Evolutionary conservation across 2,888 invertebrate genomes (phyloP).

Genomic region (Cephus pulcher): DNA sequence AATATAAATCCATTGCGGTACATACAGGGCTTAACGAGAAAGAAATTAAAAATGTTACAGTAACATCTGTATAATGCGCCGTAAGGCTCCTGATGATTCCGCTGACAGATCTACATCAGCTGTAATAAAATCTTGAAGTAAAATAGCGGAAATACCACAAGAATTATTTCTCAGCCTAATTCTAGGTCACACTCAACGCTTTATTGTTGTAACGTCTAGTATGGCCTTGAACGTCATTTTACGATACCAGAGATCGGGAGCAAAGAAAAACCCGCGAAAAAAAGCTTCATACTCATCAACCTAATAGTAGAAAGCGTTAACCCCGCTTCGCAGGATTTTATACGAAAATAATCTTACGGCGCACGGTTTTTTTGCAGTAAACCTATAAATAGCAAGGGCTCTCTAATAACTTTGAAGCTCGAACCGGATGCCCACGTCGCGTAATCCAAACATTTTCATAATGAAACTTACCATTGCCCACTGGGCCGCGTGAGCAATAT

Average conservation of each 20-base stretch:
- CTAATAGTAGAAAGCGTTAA: background rate
- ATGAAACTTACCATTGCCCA: conserved; percentile 35
- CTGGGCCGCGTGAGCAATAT: conserved; percentile 21
- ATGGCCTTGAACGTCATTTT: background rate
- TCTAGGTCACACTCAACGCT: background rate
- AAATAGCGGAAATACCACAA: background rate
- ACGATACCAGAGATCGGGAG: background rate
- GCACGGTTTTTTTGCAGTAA: background rate
- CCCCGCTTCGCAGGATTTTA: background rate
- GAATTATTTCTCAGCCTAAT: background rate
- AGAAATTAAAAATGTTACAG: background rate
- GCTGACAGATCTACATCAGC: background rate
- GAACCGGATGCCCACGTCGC: conserved; percentile 24
- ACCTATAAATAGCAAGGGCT: background rate
- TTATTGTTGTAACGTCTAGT: background rate
- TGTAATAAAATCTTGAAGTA: background rate
- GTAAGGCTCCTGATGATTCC: background rate
- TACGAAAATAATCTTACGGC: background rate
- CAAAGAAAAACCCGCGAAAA: background rate
- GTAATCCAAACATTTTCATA: conserved; percentile 23
- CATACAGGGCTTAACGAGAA: background rate
- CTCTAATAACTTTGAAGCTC: background rate
- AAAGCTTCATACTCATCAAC: conserved; percentile 21
- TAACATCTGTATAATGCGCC: background rate
- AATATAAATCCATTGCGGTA: background rate